A percentile compares a stretch with the other conserved stretches of the same genome.
Conservation (phyloP, 2,888 invertebrate species). For the Petrolisthes manimaculis region DNA sequence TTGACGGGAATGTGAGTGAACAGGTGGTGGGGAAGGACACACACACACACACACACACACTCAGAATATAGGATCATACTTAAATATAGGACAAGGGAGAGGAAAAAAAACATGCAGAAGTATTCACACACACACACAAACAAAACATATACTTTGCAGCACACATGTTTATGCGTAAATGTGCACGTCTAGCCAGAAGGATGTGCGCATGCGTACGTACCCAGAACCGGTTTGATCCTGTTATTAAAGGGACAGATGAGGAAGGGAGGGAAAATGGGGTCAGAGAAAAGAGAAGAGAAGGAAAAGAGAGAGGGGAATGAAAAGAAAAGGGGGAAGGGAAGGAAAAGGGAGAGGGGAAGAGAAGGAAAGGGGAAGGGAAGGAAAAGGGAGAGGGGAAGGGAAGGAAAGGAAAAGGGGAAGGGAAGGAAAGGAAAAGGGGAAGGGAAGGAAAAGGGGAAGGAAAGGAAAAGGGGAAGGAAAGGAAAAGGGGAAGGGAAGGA, state of each 20-base stretch:
- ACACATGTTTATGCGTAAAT: no score
- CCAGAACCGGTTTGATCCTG: no score
- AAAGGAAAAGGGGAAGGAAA: neutral
- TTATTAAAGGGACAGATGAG: neutral
- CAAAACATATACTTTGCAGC: neutral
- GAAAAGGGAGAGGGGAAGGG: neutral
- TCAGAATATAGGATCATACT: neutral
- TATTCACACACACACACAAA: neutral
- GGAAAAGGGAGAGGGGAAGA: neutral
- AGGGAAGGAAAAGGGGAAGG: neutral
- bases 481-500: neutral
- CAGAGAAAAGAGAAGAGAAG: neutral
- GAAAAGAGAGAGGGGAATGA: neutral
- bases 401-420: neutral
- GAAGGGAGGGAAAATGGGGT: neutral
- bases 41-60: constrained; percentile 1
- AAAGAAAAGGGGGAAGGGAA: neutral
- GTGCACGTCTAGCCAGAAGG: no score
- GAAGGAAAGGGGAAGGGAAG: neutral
- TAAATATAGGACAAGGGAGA: neutral
- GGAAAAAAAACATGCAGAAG: neutral
- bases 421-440: neutral
- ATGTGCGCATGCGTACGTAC: no score
- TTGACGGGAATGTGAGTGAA: neutral
- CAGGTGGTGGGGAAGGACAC: neutral